A percentile compares a stretch with the other conserved stretches of the same genome.
These are phyloP conservation scores for Enteromius trimaculatus DNA, from an alignment of 2,797 vertebrate genomes.

Conservation along the genomic window DNA sequence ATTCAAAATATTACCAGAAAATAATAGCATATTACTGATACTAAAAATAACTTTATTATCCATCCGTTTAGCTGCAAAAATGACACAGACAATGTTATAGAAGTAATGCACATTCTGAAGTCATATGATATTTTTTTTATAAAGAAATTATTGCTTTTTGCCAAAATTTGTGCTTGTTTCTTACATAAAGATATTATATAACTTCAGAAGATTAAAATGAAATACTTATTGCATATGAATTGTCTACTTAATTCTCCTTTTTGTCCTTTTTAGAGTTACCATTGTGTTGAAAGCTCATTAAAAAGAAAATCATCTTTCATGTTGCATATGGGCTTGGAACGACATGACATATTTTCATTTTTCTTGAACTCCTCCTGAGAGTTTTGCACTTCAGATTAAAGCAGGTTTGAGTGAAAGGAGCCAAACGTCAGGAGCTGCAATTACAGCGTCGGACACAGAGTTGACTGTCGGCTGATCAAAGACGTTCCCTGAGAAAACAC, in stretches of 20 bases:
- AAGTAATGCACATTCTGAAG: neutral
- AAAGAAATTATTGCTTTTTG: neutral
- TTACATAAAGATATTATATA: neutral
- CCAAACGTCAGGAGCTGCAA: neutral
- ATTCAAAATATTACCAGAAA: neutral
- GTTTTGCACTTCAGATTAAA: conserved; percentile 11
- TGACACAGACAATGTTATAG: too few species aligned
- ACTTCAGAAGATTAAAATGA: neutral
- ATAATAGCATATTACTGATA: neutral
- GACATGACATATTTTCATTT: neutral
- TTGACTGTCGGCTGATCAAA: conserved; percentile 55
- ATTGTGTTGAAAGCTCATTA: neutral
- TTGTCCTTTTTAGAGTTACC: neutral
- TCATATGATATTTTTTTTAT: neutral
- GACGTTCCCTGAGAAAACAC: conserved; percentile 35
- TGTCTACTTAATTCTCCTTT: neutral
- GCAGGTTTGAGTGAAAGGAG: conserved; percentile 14
- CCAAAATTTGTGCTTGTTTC: neutral
- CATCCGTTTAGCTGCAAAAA: neutral
- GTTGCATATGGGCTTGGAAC: conserved; percentile 2
- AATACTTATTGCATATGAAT: neutral
- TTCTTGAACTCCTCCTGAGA: neutral
- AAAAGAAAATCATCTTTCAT: neutral
- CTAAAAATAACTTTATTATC: neutral
- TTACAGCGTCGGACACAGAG: conserved; percentile 4